Evolutionary conservation across 2,888 invertebrate species (phyloP).

Genomic region (Nycteola revayana): DNA sequence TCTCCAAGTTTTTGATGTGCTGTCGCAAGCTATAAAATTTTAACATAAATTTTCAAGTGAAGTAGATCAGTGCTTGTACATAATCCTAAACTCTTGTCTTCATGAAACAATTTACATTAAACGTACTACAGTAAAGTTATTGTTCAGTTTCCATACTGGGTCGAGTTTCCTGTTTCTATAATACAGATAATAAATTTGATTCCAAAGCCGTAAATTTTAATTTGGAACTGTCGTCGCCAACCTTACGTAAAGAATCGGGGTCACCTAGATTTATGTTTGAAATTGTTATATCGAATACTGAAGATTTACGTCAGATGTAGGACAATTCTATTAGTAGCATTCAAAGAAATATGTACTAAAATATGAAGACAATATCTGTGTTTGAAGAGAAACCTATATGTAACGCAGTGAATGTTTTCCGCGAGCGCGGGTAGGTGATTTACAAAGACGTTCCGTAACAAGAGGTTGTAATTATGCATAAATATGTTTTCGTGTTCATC

Average conservation of each 20-base stretch:
- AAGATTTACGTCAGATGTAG: slow-evolving; percentile 18
- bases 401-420: slow-evolving; percentile 64
- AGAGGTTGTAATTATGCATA: too few species aligned
- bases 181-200: slow-evolving; percentile 27
- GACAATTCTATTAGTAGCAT: slow-evolving; percentile 1
- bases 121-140: too few species aligned
- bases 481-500: too few species aligned
- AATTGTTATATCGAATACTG: slow-evolving; percentile 10
- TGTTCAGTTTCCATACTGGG: too few species aligned
- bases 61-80: too few species aligned
- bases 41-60: too few species aligned
- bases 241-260: slow-evolving; percentile 33
- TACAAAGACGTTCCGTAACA: slow-evolving; percentile 13
- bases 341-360: slow-evolving; percentile 23
- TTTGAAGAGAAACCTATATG: slow-evolving; percentile 58
- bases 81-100: too few species aligned
- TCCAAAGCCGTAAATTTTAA: slow-evolving; percentile 17
- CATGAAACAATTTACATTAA: too few species aligned
- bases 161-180: too few species aligned
- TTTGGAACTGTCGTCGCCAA: slow-evolving; percentile 16
- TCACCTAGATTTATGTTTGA: slow-evolving; percentile 42
- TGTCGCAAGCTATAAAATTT: too few species aligned
- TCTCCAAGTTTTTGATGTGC: too few species aligned
- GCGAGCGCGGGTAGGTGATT: slow-evolving; percentile 63
- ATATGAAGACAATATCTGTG: slow-evolving; percentile 45